These are phyloP conservation scores for Nothoprocta perdicaria DNA, from an alignment of 2,113 vertebrate species.

Conservation along the genomic window DNA sequence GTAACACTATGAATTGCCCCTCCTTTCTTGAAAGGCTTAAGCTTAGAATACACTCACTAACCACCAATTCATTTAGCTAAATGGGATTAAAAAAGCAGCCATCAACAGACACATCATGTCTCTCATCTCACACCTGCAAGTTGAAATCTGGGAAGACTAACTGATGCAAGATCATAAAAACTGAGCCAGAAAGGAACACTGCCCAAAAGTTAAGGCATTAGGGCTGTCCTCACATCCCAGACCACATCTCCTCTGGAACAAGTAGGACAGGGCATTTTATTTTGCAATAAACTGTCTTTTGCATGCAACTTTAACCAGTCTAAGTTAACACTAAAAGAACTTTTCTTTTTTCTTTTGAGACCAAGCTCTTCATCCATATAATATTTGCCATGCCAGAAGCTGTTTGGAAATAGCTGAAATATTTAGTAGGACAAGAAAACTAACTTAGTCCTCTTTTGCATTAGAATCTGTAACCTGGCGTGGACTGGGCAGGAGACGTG, in stretches of 20 bases:
- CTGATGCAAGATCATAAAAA: background rate
- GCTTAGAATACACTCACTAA: background rate
- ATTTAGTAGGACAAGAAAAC: conserved; percentile 3
- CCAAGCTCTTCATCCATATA: background rate
- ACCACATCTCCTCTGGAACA: background rate
- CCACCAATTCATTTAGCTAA: background rate
- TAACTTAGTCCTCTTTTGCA: background rate
- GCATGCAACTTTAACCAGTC: background rate
- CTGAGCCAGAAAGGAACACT: fast-evolving
- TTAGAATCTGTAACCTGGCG: background rate
- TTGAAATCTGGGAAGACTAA: background rate
- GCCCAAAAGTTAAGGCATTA: background rate
- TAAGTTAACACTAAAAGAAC: background rate
- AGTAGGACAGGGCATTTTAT: fast-evolving
- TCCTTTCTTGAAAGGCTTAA: background rate
- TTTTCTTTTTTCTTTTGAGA: background rate
- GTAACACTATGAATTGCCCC: background rate
- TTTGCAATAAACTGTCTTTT: background rate
- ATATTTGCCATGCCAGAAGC: background rate
- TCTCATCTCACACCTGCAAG: background rate
- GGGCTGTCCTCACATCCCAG: fast-evolving
- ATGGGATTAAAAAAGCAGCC: background rate
- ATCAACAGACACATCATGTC: background rate
- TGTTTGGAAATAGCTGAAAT: background rate
- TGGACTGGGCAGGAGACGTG: background rate